These are phyloP conservation scores for Choloepus didactylus DNA, from an alignment of 2,797 vertebrate genomes.

Conservation along the genomic window DNA sequence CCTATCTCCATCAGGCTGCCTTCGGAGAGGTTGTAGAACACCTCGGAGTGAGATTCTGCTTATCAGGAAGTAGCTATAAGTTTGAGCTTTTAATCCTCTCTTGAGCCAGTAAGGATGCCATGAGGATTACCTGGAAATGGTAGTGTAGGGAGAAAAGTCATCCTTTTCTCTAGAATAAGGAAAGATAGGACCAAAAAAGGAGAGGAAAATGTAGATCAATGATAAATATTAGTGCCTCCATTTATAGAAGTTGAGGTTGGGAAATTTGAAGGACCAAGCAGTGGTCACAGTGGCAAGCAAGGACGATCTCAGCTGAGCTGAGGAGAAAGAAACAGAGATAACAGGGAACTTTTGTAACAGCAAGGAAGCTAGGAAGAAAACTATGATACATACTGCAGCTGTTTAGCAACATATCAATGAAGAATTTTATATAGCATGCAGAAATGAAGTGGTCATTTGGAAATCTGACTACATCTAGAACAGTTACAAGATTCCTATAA, in stretches of 20 bases:
- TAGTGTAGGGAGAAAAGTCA: background rate
- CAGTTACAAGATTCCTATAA: background rate
- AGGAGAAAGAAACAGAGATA: slow-evolving; percentile 46
- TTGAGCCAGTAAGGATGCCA: background rate
- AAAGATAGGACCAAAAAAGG: slow-evolving; percentile 9
- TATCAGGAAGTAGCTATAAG: background rate
- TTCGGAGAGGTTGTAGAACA: background rate
- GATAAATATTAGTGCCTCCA: slow-evolving; percentile 27
- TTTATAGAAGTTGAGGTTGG: background rate
- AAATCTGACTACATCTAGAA: slow-evolving; percentile 13
- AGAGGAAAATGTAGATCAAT: background rate
- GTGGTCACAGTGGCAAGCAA: slow-evolving; percentile 32
- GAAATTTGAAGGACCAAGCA: background rate
- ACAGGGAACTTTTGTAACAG: background rate
- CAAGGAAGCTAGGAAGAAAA: background rate
- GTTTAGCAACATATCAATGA: slow-evolving; percentile 16
- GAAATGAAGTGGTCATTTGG: slow-evolving; percentile 48
- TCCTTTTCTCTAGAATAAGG: slow-evolving; percentile 39
- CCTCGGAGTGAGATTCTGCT: background rate
- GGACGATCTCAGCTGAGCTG: background rate
- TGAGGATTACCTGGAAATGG: background rate
- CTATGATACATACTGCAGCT: background rate
- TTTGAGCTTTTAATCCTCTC: background rate
- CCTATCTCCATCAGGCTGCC: no score
- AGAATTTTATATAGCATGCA: background rate